Evolutionary conservation across 2,888 invertebrate genomes (phyloP).

Genomic region (Clepsis dumicolana): DNA sequence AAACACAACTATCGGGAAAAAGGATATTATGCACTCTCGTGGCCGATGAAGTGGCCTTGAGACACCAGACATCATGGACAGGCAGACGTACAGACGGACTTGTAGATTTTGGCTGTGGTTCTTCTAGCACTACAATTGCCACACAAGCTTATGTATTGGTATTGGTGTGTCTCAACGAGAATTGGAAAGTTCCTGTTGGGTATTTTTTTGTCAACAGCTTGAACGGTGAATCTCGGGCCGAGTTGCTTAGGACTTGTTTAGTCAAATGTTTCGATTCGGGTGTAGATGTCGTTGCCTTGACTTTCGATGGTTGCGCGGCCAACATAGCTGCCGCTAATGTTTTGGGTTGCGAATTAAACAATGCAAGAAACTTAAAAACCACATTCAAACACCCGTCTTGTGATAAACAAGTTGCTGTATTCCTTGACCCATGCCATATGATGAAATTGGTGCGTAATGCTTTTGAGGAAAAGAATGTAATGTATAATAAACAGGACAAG

Average conservation of each 20-base stretch:
- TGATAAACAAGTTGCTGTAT: not conserved
- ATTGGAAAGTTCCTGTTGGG: conserved; percentile 45
- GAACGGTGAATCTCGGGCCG: conserved; percentile 15
- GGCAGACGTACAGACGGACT: conserved; percentile 47
- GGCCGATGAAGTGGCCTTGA: conserved; percentile 32
- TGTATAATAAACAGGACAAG: not conserved
- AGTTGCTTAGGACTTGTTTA: conserved; percentile 23
- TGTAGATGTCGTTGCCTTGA: conserved; percentile 15
- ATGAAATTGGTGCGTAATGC: conserved; percentile 20
- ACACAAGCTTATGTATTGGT: conserved; percentile 48
- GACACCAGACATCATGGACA: conserved; percentile 45
- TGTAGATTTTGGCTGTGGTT: conserved; percentile 50
- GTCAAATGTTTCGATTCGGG: conserved; percentile 22
- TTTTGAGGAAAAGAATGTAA: not conserved
- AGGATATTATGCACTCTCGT: conserved; percentile 17
- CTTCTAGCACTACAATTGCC: conserved; percentile 44
- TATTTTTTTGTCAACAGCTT: conserved; percentile 42
- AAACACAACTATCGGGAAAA: no score
- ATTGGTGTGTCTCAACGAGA: conserved; percentile 42
- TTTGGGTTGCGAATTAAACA: conserved; percentile 13
- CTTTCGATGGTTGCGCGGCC: conserved; percentile 14
- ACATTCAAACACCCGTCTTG: not conserved
- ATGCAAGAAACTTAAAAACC: not conserved
- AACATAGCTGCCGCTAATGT: conserved; percentile 7
- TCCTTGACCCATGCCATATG: conserved; percentile 17